These are phyloP conservation scores for Acrossocheilus fasciatus DNA, from an alignment of 2,797 vertebrate genomes.

Conservation along the genomic window DNA sequence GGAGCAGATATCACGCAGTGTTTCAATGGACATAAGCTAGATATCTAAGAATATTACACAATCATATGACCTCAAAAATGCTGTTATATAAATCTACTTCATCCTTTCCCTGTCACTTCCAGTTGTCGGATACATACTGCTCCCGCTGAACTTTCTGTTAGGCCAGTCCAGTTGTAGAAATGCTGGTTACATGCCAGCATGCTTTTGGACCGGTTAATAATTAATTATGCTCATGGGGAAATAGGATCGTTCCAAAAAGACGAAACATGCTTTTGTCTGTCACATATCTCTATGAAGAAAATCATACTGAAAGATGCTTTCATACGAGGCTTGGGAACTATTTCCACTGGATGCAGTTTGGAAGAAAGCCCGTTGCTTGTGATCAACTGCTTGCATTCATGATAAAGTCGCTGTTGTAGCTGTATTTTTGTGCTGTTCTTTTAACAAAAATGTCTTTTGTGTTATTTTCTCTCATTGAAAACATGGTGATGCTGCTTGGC, in stretches of 20 bases:
- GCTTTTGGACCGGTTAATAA: neutral
- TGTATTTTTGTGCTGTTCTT: neutral
- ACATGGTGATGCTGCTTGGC: neutral
- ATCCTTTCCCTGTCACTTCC: conserved; percentile 5
- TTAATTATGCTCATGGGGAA: neutral
- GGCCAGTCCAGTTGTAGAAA: neutral
- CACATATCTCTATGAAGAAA: neutral
- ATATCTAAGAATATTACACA: neutral
- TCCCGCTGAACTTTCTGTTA: neutral
- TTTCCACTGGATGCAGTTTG: conserved; percentile 16
- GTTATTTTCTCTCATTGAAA: neutral
- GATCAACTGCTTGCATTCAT: conserved; percentile 10
- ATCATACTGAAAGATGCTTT: conserved; percentile 8
- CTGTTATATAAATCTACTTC: neutral
- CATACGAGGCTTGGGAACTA: conserved; percentile 19
- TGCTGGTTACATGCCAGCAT: neutral
- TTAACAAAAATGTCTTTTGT: conserved; percentile 3
- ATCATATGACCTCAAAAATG: neutral
- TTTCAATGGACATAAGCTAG: neutral
- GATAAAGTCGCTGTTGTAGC: neutral
- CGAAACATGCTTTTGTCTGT: conserved; percentile 10
- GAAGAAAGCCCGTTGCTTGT: neutral
- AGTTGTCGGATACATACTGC: neutral
- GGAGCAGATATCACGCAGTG: neutral
- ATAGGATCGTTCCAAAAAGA: neutral